Percentiles rank a stretch among this genome's conserved stretches.
Conservation (phyloP, 2,113 vertebrate genomes). For the Cyphomyrus plagiostoma region DNA sequence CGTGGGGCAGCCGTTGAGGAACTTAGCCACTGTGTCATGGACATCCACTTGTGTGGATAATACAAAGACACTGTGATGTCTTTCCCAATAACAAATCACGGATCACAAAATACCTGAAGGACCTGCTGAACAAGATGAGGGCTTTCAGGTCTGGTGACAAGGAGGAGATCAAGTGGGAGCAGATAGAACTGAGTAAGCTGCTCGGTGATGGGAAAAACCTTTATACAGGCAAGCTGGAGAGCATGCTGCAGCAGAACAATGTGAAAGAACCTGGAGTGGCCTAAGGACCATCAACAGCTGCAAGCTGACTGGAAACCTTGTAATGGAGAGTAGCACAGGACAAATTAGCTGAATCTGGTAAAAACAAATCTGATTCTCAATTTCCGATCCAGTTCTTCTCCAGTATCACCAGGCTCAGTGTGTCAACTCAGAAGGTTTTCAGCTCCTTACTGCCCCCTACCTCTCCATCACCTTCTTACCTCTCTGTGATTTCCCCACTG, state of each 20-base stretch:
- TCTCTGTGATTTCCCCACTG: not conserved
- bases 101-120: not conserved
- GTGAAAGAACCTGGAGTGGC: not conserved
- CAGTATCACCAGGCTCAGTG: not conserved
- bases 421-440: not conserved
- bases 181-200: not conserved
- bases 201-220: not conserved
- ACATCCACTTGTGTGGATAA: not conserved
- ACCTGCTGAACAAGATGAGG: not conserved
- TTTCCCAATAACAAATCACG: not conserved
- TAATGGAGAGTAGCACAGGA: not conserved
- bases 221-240: not conserved
- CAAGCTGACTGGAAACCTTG: not conserved
- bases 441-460: not conserved
- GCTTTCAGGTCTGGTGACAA: not conserved
- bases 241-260: not conserved
- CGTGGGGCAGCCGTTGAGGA: not conserved
- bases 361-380: not conserved
- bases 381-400: not conserved
- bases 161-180: not conserved
- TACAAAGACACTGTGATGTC: not conserved
- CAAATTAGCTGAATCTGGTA: not conserved
- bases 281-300: not conserved
- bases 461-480: not conserved
- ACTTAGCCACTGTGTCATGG: not conserved